phyloP scores from a whole-genome alignment of 2,113 vertebrate genomes.

The Archilochus colubris region DNA sequence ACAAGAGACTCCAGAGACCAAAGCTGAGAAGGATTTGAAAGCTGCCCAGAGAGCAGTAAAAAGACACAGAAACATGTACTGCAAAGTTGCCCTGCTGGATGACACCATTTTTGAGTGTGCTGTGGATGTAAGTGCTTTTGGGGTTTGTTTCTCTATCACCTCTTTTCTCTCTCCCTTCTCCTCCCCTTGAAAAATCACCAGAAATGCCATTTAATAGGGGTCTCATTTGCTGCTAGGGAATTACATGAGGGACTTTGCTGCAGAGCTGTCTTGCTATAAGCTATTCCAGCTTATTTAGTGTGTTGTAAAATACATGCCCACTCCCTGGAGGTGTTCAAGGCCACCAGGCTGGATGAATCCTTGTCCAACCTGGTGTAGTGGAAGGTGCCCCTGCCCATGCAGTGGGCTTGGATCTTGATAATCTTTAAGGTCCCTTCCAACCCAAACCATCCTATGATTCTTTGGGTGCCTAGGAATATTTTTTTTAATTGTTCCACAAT shows the following conservation, averaged over 20 bases:
- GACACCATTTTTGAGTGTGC: conserved; percentile 89
- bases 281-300: not conserved
- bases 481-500: not conserved
- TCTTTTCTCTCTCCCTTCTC: not conserved
- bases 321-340: no score
- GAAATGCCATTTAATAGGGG: not conserved
- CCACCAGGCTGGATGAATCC: no score
- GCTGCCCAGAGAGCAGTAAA: conserved; percentile 76
- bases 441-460: not conserved
- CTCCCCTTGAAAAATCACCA: not conserved
- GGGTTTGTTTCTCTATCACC: not conserved
- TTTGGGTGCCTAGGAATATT: not conserved
- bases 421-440: no score
- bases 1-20: conserved; percentile 71
- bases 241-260: not conserved
- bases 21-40: conserved; percentile 80
- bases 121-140: conserved; percentile 85
- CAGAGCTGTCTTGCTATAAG: not conserved
- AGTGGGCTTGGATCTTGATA: no score
- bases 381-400: no score
- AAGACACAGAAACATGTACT: conserved; percentile 87
- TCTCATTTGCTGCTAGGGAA: conserved; percentile 9
- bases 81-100: conserved; percentile 92
- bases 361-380: no score
- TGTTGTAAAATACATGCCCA: not conserved